Percentiles rank a stretch among this genome's conserved stretches.
These are phyloP conservation scores for Coregonus suidteri DNA, from an alignment of 2,797 vertebrate species.

Conservation along the genomic window DNA sequence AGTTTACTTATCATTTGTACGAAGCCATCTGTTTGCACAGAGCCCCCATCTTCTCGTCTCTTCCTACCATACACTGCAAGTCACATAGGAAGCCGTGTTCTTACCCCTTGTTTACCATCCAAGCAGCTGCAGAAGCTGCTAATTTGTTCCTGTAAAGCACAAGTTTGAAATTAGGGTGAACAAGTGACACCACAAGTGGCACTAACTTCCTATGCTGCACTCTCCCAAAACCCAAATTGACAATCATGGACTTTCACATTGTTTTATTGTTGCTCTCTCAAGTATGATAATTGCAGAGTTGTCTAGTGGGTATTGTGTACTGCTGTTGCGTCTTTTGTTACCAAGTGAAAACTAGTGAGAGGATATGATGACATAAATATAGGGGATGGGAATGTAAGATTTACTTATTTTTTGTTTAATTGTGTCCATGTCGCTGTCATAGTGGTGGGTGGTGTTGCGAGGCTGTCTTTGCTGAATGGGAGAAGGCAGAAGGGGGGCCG, in stretches of 20 bases:
- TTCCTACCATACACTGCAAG: conserved; percentile 30
- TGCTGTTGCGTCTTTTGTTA: too few relatives aligned
- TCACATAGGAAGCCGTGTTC: conserved; percentile 20
- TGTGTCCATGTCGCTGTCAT: too few relatives aligned
- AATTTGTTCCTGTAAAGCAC: conserved; percentile 41
- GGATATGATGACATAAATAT: too few relatives aligned
- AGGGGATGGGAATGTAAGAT: too few relatives aligned
- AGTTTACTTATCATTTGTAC: conserved; percentile 71
- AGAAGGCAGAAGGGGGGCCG: too few relatives aligned
- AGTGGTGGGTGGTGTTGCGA: too few relatives aligned
- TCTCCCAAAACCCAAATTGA: conserved; percentile 48
- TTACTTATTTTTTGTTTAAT: too few relatives aligned
- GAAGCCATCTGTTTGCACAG: conserved; percentile 73
- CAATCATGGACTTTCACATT: conserved; percentile 25
- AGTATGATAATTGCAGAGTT: conserved; percentile 3
- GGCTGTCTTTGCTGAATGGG: too few relatives aligned
- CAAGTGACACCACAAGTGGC: conserved; percentile 36
- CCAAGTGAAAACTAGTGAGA: too few relatives aligned
- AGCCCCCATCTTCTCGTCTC: conserved; percentile 43
- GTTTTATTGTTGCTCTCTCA: background rate
- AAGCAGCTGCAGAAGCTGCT: conserved; percentile 41
- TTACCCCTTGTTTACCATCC: conserved; percentile 40
- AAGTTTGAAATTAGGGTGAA: conserved; percentile 48
- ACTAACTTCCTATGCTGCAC: too few relatives aligned
- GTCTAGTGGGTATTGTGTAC: too few relatives aligned